These are phyloP conservation scores for Latrodectus geometricus DNA, from an alignment of 1,140 invertebrate genomes.

Conservation along the genomic window DNA sequence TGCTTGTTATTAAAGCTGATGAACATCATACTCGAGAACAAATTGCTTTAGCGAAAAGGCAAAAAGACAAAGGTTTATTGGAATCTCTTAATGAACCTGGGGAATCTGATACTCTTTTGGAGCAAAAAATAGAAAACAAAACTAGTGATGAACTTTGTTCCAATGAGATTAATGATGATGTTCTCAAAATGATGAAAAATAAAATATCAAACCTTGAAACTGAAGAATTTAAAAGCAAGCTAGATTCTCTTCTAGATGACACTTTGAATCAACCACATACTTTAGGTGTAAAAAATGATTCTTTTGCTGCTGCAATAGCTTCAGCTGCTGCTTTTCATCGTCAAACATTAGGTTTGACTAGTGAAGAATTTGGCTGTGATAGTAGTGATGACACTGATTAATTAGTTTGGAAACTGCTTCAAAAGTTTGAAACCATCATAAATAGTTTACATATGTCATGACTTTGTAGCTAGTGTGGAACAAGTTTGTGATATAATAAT, in stretches of 20 bases:
- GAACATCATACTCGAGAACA: slow-evolving; percentile 38
- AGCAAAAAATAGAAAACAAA: too few species aligned
- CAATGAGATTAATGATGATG: too few species aligned
- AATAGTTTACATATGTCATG: too few species aligned
- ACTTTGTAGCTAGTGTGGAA: too few species aligned
- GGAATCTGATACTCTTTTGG: too few species aligned
- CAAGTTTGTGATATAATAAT: too few species aligned
- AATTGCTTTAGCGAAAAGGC: slow-evolving; percentile 31
- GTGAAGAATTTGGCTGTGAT: slow-evolving; percentile 22
- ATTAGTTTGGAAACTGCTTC: too few species aligned
- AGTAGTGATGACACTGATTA: slow-evolving; percentile 4
- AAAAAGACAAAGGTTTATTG: neutral
- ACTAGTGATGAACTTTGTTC: too few species aligned
- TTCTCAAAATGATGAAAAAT: too few species aligned
- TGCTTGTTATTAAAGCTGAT: slow-evolving; percentile 47
- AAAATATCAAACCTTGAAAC: neutral
- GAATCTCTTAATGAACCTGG: too few species aligned
- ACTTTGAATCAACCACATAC: neutral
- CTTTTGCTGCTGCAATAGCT: slow-evolving; percentile 54
- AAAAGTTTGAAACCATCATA: too few species aligned
- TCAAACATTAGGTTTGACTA: slow-evolving; percentile 14
- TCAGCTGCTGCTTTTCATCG: slow-evolving; percentile 13
- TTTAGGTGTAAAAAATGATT: neutral
- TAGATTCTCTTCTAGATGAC: neutral
- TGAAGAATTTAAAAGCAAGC: neutral